A percentile compares a stretch with the other conserved stretches of the same genome.
Conservation (phyloP, 2,113 vertebrate genomes). For the Saguinus imperator region DNA sequence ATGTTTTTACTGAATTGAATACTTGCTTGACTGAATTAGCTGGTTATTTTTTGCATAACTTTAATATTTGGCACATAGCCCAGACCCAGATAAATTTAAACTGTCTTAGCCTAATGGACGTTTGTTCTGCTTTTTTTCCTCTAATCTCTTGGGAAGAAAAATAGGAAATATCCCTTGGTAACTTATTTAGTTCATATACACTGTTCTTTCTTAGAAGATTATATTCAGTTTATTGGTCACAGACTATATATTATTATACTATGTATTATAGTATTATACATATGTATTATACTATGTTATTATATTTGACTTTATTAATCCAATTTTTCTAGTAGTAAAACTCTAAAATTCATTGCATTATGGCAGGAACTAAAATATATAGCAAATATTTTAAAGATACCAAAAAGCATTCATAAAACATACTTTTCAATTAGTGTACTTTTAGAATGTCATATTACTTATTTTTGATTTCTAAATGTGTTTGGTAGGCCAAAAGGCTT, state of each 20-base stretch:
- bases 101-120: background rate
- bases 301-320: background rate
- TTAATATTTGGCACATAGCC: background rate
- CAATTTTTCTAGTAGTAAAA: constrained; percentile 36
- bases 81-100: constrained; percentile 31
- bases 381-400: background rate
- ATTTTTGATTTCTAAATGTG: constrained; percentile 32
- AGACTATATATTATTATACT: background rate
- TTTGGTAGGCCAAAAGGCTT: background rate
- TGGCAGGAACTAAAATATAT: background rate
- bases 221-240: background rate
- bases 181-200: constrained; percentile 9
- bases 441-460: background rate
- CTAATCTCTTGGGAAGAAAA: background rate
- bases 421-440: background rate
- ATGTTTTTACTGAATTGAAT: background rate
- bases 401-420: background rate
- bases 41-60: constrained; percentile 26
- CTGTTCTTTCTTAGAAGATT: background rate
- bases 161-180: background rate
- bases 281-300: constrained; percentile 18
- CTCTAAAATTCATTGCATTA: constrained; percentile 23
- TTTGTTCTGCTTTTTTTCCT: background rate
- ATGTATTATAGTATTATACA: constrained; percentile 28
- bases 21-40: constrained; percentile 13